These are phyloP conservation scores for Chaenocephalus aceratus DNA, from an alignment of 2,113 vertebrate species.

Conservation along the genomic window DNA sequence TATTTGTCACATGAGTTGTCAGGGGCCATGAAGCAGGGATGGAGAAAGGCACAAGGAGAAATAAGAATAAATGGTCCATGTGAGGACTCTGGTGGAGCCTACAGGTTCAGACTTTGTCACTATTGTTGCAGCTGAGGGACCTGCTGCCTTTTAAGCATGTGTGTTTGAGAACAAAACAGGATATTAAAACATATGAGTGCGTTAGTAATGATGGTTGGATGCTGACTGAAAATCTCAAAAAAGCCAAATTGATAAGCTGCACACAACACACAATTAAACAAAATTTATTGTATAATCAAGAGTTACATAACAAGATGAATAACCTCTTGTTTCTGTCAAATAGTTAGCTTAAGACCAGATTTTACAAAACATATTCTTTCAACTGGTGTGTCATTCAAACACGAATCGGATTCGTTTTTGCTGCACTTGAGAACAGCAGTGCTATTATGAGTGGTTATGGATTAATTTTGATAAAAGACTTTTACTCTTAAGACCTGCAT, in stretches of 20 bases:
- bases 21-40: slow-evolving; percentile 32
- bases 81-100: slow-evolving; percentile 1
- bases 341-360: neutral
- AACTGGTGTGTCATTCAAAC: neutral
- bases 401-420: neutral
- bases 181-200: neutral
- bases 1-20: slow-evolving; percentile 60
- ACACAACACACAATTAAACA: neutral
- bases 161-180: neutral
- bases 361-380: neutral
- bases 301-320: neutral
- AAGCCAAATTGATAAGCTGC: neutral
- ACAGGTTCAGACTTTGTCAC: slow-evolving; percentile 15
- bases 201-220: neutral
- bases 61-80: slow-evolving; percentile 39
- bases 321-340: neutral
- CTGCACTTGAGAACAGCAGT: neutral
- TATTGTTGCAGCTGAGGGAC: slow-evolving; percentile 13
- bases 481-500: slow-evolving; percentile 11
- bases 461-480: neutral
- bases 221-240: neutral
- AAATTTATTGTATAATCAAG: too few species aligned
- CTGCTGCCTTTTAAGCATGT: neutral
- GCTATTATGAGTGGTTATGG: neutral
- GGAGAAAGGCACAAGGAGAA: slow-evolving; percentile 11